Evolutionary conservation across 2,113 vertebrate genomes (phyloP), one percentile per base, ranked within the genome.

Genomic region (Pachycephala philippinensis): DNA sequence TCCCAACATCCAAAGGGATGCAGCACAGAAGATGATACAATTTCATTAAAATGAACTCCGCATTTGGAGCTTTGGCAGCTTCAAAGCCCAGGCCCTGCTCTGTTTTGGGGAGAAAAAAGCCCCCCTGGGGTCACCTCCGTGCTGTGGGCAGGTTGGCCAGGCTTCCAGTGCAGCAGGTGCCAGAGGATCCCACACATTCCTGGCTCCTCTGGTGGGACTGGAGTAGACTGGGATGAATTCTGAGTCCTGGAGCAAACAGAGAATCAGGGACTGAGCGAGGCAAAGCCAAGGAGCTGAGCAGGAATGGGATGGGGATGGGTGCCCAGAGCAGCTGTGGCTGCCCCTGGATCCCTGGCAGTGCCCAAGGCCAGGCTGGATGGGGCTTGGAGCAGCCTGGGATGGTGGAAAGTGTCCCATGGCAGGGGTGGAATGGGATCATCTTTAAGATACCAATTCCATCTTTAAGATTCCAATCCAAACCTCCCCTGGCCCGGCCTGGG

Each of bases 51-150:
- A 65, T 13, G 54, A 88, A 65, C 9, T 15, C 40, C 30, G 68
- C 9, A 3, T 80, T 76, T 74, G 40, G 49, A 85, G 24, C 52
- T 85, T 57, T 24, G 39, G 37, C 23, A 63, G 26, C 82, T 87
- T 85, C 78, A 81, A 87, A 72, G 72, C 5, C 5, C 18, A 5
- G n/a, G 11, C 21, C 5, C 8, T 1, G 8, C 53, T 70, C 30
- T 50, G 15, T 52, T 84, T 64, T 39, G 9, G 54, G 75, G 47
- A 49, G 20, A 35, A 8, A 31, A 68, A 64, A 57, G 7, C 12
- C 18, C 20, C 44, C 49, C 2, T 1, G 60, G 52, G 61, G 47
- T 50, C 60, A 16, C 31, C 6, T 1, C 33, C 0, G 3, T 56
- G 65, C 45, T 0, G 17, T 3, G 7, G 30, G 20, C 54, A 27